Evolutionary conservation across 1,140 invertebrate genomes (phyloP).

Genomic region (Platorchestia sp.): DNA sequence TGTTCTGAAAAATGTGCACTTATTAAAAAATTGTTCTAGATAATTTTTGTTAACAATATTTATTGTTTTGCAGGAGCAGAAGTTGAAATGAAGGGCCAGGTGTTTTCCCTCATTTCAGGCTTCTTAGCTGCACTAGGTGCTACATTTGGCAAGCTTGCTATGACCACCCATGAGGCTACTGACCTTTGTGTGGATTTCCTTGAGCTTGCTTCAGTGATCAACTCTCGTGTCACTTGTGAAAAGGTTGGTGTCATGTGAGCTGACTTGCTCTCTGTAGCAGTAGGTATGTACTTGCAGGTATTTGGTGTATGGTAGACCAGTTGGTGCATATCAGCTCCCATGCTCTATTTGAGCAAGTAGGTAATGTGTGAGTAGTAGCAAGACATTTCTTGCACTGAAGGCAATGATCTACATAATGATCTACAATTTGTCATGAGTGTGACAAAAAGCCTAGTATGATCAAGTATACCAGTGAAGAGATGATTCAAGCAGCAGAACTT

Average conservation of each 20-base stretch:
- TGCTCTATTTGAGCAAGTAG: too few relatives aligned
- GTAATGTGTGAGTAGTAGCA: too few relatives aligned
- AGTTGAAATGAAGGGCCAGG: neutral
- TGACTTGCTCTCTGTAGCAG: neutral
- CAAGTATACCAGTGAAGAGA: too few relatives aligned
- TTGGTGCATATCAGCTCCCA: too few relatives aligned
- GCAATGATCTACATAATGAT: too few relatives aligned
- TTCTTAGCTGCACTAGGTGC: neutral
- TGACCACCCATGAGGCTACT: neutral
- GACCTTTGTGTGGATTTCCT: neutral
- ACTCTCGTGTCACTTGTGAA: neutral
- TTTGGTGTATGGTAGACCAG: neutral
- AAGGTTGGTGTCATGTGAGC: neutral
- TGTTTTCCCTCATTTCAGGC: conserved; percentile 10
- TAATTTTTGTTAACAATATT: neutral
- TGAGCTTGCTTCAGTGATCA: neutral
- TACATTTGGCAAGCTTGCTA: conserved; percentile 3
- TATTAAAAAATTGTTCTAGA: neutral
- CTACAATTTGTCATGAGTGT: too few relatives aligned
- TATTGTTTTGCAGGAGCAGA: neutral
- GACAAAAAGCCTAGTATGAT: too few relatives aligned
- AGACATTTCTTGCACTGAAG: too few relatives aligned
- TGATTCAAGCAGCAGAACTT: too few relatives aligned
- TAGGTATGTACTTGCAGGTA: neutral
- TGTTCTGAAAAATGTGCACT: too few relatives aligned